These are phyloP conservation scores for Drosophila aff. DNA, from an alignment of 1,140 invertebrate genomes.

Conservation along the genomic window DNA sequence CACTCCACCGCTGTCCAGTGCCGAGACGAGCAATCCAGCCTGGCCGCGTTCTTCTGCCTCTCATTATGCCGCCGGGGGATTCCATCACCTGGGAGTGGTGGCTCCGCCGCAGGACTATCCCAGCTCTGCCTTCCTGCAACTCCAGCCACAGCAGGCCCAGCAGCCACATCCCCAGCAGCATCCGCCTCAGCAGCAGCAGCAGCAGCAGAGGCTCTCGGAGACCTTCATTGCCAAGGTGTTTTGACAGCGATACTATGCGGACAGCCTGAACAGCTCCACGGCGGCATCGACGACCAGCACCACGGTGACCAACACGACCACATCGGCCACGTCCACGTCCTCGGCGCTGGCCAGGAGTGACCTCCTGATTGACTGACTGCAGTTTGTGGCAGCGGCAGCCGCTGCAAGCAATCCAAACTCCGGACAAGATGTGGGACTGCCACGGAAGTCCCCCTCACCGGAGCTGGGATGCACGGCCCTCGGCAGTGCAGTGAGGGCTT, in stretches of 20 bases:
- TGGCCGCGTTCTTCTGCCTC: constrained; percentile 57
- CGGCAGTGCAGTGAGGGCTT: constrained; percentile 68
- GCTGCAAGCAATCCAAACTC: constrained; percentile 38
- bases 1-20: constrained; percentile 76
- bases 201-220: constrained; percentile 65
- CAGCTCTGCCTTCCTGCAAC: constrained; percentile 64
- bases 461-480: constrained; percentile 61
- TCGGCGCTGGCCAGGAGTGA: constrained; percentile 23
- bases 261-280: constrained; percentile 63
- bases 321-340: constrained; percentile 12
- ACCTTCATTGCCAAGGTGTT: constrained; percentile 85
- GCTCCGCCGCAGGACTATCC: constrained; percentile 60
- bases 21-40: constrained; percentile 69
- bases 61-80: constrained; percentile 31
- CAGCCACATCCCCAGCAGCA: constrained; percentile 31
- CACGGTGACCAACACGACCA: constrained; percentile 16
- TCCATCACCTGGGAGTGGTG: constrained; percentile 52
- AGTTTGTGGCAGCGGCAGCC: constrained; percentile 49
- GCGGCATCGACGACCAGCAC: constrained; percentile 23
- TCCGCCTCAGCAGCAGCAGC: constrained; percentile 35
- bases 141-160: constrained; percentile 30
- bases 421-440: constrained; percentile 13
- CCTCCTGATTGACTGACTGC: constrained; percentile 54
- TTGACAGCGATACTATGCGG: constrained; percentile 85
- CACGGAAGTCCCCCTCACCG: constrained; percentile 25